These are phyloP conservation scores for Papilio protenor DNA, from an alignment of 2,888 invertebrate species.

Conservation along the genomic window DNA sequence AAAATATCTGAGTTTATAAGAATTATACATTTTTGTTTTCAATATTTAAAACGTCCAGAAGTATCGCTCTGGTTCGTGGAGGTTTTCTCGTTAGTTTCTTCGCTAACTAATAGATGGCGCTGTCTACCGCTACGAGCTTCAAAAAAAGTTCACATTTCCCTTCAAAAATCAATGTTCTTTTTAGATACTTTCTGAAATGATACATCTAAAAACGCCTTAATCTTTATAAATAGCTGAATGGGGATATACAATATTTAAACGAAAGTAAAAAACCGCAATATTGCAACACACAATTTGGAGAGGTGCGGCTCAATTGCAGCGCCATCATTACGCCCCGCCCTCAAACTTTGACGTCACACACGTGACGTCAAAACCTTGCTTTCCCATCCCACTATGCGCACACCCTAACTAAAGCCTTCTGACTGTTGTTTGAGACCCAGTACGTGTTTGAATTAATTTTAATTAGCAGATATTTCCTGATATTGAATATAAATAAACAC, in stretches of 20 bases:
- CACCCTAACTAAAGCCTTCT: conserved; percentile 24
- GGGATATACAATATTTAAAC: neutral
- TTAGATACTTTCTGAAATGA: neutral
- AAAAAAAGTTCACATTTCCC: neutral
- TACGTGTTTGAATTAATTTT: conserved; percentile 1
- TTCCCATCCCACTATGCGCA: conserved; percentile 43
- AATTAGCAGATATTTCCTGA: neutral
- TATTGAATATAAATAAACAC: neutral
- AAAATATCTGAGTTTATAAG: too few relatives aligned
- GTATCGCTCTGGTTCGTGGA: neutral
- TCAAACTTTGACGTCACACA: conserved; percentile 69
- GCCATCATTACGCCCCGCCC: conserved; percentile 37
- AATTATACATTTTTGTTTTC: too few relatives aligned
- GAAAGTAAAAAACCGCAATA: conserved; percentile 55
- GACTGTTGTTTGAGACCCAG: conserved; percentile 13
- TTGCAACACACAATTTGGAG: conserved; percentile 43
- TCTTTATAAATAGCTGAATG: neutral
- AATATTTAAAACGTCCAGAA: neutral
- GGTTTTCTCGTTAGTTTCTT: neutral
- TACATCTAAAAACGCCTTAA: neutral
- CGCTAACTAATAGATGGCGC: neutral
- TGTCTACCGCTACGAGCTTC: neutral
- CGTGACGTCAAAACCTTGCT: conserved; percentile 75
- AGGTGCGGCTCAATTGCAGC: conserved; percentile 30
- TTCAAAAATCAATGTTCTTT: neutral